These are phyloP conservation scores for Erethizon dorsatum DNA, from an alignment of 2,797 vertebrate genomes.

Conservation along the genomic window DNA sequence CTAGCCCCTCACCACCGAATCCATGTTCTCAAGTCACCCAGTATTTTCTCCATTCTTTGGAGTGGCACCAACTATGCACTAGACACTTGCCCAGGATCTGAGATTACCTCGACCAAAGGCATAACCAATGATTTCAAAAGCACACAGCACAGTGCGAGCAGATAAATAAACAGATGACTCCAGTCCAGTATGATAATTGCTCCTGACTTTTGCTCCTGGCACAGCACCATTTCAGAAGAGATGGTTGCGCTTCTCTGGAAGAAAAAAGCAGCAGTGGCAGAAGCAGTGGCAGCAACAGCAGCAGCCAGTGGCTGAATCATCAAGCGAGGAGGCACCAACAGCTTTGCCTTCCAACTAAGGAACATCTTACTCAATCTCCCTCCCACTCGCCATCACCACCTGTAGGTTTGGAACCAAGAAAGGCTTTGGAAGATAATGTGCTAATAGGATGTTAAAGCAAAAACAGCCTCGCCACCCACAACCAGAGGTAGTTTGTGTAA, in stretches of 20 bases:
- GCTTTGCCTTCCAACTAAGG: constrained; percentile 51
- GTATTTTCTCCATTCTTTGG: not conserved
- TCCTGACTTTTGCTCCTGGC: not conserved
- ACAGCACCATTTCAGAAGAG: not conserved
- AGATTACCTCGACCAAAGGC: not conserved
- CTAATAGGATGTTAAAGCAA: constrained; percentile 68
- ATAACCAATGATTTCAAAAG: not conserved
- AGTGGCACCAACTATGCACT: not conserved
- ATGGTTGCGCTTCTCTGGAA: not conserved
- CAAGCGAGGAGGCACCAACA: constrained; percentile 24
- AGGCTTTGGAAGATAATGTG: constrained; percentile 60
- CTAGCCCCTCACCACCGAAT: not conserved
- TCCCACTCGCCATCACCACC: constrained; percentile 59
- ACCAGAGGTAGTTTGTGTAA: constrained; percentile 47
- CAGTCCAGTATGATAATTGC: not conserved
- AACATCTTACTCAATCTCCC: constrained; percentile 53
- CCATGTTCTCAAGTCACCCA: not conserved
- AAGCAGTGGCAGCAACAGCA: not conserved
- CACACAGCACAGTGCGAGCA: not conserved
- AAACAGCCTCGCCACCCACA: constrained; percentile 40
- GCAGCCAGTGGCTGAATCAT: constrained; percentile 48
- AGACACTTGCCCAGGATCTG: not conserved
- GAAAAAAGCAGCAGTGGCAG: not conserved
- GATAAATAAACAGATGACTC: not conserved
- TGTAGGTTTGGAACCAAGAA: constrained; percentile 66